A percentile compares a stretch with the other conserved stretches of the same genome.
These are phyloP conservation scores for Discoglossus pictus DNA, from an alignment of 2,797 vertebrate genomes.

Conservation along the genomic window DNA sequence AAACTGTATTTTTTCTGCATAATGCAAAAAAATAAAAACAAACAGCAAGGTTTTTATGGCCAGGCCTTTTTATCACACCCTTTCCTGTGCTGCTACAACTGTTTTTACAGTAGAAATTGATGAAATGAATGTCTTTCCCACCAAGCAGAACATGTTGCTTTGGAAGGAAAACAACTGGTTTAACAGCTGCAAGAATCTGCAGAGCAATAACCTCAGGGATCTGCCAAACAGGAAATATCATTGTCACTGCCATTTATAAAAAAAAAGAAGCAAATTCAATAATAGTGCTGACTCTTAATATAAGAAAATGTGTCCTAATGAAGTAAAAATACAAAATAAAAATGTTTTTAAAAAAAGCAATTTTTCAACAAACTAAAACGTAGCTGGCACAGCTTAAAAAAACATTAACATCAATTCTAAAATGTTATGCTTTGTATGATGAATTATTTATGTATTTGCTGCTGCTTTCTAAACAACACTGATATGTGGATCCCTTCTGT, in stretches of 20 bases:
- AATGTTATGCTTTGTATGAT: no score
- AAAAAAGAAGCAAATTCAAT: conserved; percentile 12
- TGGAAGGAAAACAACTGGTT: conserved; percentile 51
- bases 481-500: no score
- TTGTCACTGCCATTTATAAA: conserved; percentile 14
- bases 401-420: no score
- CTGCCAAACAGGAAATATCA: conserved; percentile 47
- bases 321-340: conserved; percentile 6
- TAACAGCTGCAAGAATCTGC: conserved; percentile 49
- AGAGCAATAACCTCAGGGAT: conserved; percentile 44
- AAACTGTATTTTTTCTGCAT: not conserved
- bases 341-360: no score
- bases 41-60: not conserved
- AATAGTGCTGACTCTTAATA: conserved; percentile 2
- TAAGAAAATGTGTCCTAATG: conserved; percentile 2
- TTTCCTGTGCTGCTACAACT: conserved; percentile 37
- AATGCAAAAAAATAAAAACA: not conserved
- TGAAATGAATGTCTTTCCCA: conserved; percentile 26
- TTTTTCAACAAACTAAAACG: no score
- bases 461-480: no score
- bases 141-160: conserved; percentile 34
- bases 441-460: no score
- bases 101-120: conserved; percentile 51
- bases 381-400: no score
- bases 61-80: conserved; percentile 29